Evolutionary conservation across 1,140 invertebrate species (phyloP), one percentile per base, ranked within the genome.

Genomic region (Neodiprion virginianus): DNA sequence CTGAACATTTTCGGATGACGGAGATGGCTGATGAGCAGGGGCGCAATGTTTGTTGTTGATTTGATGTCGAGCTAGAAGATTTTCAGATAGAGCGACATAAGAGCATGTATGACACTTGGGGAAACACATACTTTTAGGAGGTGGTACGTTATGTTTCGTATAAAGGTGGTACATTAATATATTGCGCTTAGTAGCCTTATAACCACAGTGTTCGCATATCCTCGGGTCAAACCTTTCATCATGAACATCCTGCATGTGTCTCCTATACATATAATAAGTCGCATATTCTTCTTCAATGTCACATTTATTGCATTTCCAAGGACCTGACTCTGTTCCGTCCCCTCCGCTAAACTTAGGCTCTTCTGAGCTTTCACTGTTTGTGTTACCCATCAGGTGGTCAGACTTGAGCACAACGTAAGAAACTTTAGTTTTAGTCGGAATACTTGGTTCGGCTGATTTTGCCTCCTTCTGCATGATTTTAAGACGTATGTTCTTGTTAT

Each of bases 121-220:
- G 89, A 91, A 96, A 89, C 82, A 90, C 85, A 90, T 92, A 89
- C 81, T 92, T 86, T 92, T 89, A 1, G 94, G 93, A 10, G 94
- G 94, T 75, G 90, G 89, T 7, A 96, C 89, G 69, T 93, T 92
- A 88, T 97, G 95, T 81, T 95, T 95, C 5, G 92, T 93, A 75
- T 94, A 95, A 81, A 95, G 86, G 85, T 97, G 95, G 83, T 95
- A 95, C 81, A 95, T 88, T 53, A 96, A 87, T 71, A 95, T 91
- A 79, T 95, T 94, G 70, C 94, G 90, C 80, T 94, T 95, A 0
- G 88, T 89, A 12, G 94, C 93, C 79, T 93, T 93, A 77, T 94
- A 92, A 0, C 95, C 95, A 87, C 95, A 97, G 80, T 96, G 93
- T 83, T 96, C 95, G 85, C 95, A 96, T 72, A 97, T 91, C 40